phyloP scores from a whole-genome alignment of 2,797 vertebrate species.

The Harpagifer antarcticus region DNA sequence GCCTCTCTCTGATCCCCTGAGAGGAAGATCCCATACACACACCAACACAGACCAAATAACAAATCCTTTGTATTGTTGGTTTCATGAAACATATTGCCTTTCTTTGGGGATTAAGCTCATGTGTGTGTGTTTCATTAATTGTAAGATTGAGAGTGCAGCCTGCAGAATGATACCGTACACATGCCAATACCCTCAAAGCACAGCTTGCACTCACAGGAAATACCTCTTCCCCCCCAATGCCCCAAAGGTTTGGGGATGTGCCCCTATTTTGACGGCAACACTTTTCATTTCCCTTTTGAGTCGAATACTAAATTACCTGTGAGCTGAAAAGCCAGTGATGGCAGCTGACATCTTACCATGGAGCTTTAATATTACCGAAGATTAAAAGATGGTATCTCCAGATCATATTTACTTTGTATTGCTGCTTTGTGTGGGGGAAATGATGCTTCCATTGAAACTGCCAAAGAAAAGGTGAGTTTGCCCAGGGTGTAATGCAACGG shows the following conservation, averaged over 20 bases:
- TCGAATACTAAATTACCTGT: slow-evolving; percentile 41
- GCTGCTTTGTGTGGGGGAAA: slow-evolving; percentile 4
- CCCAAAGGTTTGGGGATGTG: slow-evolving; percentile 58
- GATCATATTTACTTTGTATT: slow-evolving; percentile 21
- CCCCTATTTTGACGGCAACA: slow-evolving; percentile 51
- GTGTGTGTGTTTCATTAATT: slow-evolving; percentile 62
- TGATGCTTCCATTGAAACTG: not conserved
- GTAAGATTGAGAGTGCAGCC: slow-evolving; percentile 41
- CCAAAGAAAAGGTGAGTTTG: slow-evolving; percentile 22
- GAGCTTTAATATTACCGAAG: slow-evolving; percentile 38
- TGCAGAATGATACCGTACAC: slow-evolving; percentile 48
- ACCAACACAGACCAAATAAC: slow-evolving; percentile 47
- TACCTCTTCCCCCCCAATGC: slow-evolving; percentile 66
- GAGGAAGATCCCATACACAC: not conserved
- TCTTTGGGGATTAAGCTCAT: slow-evolving; percentile 50
- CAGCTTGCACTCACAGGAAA: slow-evolving; percentile 73
- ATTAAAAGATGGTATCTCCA: slow-evolving; percentile 44
- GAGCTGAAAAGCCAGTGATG: slow-evolving; percentile 22
- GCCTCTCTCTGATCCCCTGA: slow-evolving; percentile 34
- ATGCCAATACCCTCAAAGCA: slow-evolving; percentile 56
- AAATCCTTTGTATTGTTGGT: slow-evolving; percentile 56
- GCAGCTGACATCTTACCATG: slow-evolving; percentile 15
- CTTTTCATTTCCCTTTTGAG: slow-evolving; percentile 54
- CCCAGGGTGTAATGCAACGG: slow-evolving; percentile 16
- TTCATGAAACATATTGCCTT: slow-evolving; percentile 41